Percentiles rank a stretch among this genome's conserved stretches.
These are phyloP conservation scores for Meles meles DNA, from an alignment of 2,113 vertebrate genomes.

Conservation along the genomic window DNA sequence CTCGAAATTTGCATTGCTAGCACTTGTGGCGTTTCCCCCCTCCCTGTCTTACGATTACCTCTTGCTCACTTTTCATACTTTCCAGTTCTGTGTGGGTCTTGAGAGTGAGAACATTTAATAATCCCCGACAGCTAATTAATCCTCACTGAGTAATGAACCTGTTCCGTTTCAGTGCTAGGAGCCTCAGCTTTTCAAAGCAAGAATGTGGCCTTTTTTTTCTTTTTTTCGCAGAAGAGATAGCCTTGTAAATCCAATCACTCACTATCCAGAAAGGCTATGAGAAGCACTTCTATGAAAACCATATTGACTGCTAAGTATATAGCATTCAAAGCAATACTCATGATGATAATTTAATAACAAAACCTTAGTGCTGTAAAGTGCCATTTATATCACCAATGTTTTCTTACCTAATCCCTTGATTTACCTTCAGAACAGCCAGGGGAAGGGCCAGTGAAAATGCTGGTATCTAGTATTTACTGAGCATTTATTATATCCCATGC, in stretches of 20 bases:
- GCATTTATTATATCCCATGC: neutral
- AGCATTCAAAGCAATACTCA: neutral
- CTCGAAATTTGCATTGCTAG: constrained; percentile 60
- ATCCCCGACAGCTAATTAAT: constrained; percentile 70
- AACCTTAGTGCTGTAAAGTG: neutral
- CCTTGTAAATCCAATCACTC: constrained; percentile 25
- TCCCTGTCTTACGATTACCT: neutral
- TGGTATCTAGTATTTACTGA: neutral
- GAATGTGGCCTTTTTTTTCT: constrained; percentile 15
- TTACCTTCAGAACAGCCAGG: neutral
- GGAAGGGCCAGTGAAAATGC: neutral
- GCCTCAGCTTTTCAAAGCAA: constrained; percentile 51
- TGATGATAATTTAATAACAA: neutral
- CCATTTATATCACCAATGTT: neutral
- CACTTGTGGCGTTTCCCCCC: neutral
- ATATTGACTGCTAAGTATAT: neutral
- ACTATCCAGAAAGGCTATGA: neutral
- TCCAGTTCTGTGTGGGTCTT: neutral
- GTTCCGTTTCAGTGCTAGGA: constrained; percentile 41
- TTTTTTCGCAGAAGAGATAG: constrained; percentile 45
- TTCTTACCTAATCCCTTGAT: neutral
- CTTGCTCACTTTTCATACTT: constrained; percentile 40
- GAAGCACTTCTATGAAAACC: constrained; percentile 22
- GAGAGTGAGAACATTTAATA: constrained; percentile 60
- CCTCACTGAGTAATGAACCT: constrained; percentile 58